Evolutionary conservation across 2,113 vertebrate genomes (phyloP), one percentile per base, ranked within the genome.

Genomic region (Pomatostomus ruficeps): DNA sequence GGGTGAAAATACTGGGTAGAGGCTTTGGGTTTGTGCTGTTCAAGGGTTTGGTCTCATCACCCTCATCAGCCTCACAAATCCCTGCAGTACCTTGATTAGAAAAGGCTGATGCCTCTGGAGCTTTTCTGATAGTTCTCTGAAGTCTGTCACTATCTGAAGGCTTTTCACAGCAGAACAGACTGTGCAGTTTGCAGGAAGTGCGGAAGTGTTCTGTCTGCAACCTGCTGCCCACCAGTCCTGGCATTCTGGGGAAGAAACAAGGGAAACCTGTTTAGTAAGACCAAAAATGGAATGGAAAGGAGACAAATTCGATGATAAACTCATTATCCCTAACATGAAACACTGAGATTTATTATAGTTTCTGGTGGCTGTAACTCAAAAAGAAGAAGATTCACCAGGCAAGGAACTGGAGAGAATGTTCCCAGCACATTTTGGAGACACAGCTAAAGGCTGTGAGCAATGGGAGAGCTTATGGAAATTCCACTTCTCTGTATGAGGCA

Each of bases 81-180:
- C 42, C 25, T 46, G 68, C 31, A 35, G 96, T 97, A 98, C 98
- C 98, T 98, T 98, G 94, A 98, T 96, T 58, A 98, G 80, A 75
- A 98, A 89, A 83, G 97, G 98, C 90, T 97, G 97, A 58, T 97
- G 88, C 28, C 74, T 89, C 88, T 96, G 97, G 46, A 98, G 96
- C n/a, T 89, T 96, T 85, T 83, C 88, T 4, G 97, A 91, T 29
- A 96, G 72, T 6, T 98, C 95, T 67, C 87, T 78, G 2, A 92
- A 65, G 80, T 98, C 94, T 96, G 89, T 94, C 81, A 94, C 59
- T 19, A 95, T 77, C 68, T 94, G 91, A 70, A 98, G 95, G 83
- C 95, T 96, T 38, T 92, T 91, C 49, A 96, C 89, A 89, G 97
- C 85, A 79, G 97, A 95, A 73, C 98, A 98, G 84, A 91, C 96